Conservation (phyloP, 30 jellyfish, hydroid and myxozoan species). For the Pseudorhiza aurosa region DNA sequence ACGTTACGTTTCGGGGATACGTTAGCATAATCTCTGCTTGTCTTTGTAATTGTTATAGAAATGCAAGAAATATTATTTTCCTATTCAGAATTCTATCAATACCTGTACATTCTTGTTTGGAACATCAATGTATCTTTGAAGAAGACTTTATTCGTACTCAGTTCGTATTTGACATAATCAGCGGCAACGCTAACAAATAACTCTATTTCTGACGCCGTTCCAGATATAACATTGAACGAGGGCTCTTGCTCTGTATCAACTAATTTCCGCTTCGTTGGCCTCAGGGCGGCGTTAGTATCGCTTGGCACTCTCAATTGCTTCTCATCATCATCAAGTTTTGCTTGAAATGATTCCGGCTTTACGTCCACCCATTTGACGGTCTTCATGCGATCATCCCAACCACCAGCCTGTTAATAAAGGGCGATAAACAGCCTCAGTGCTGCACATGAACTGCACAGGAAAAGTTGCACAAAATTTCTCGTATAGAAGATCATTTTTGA, state of each 20-base stretch:
- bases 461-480: no score
- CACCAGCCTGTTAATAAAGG: slow-evolving; percentile 50
- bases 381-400: slow-evolving; percentile 86
- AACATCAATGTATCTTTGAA: slow-evolving; percentile 87
- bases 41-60: no score
- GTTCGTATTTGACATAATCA: slow-evolving; percentile 64
- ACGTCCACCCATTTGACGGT: slow-evolving; percentile 87
- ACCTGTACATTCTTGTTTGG: slow-evolving; percentile 88
- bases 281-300: slow-evolving; percentile 3
- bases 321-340: slow-evolving; percentile 30
- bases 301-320: neutral
- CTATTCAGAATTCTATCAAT: no score
- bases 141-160: slow-evolving; percentile 38
- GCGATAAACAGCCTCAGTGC: no score
- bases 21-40: no score
- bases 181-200: slow-evolving; percentile 63
- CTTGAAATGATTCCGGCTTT: slow-evolving; percentile 10
- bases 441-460: no score
- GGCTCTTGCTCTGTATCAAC: slow-evolving; percentile 89
- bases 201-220: slow-evolving; percentile 59
- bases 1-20: no score
- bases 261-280: slow-evolving; percentile 70
- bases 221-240: slow-evolving; percentile 62
- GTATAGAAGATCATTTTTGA: no score
- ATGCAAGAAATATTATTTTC: no score